Evolutionary conservation across 2,113 vertebrate species (phyloP).

Genomic region (Equus przewalskii): DNA sequence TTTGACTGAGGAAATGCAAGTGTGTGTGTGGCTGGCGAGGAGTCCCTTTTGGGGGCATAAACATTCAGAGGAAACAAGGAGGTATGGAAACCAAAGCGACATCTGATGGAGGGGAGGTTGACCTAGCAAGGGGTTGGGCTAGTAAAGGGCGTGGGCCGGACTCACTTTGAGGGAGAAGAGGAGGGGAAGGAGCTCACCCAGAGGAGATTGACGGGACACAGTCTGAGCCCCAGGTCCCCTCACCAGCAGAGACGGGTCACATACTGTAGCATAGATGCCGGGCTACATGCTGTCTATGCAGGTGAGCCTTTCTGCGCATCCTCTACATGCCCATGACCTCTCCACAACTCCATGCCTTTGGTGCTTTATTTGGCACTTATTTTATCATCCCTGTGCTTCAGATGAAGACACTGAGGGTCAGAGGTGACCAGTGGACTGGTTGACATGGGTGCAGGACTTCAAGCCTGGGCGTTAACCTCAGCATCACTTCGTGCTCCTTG

Average conservation of each 20-base stretch:
- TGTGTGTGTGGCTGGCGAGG: not conserved
- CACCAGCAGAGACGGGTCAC: not conserved
- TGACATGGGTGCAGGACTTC: not conserved
- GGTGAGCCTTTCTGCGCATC: rapidly evolving
- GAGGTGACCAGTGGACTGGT: not conserved
- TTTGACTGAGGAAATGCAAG: conserved; percentile 39
- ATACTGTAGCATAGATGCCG: rapidly evolving
- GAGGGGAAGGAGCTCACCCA: not conserved
- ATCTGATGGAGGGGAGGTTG: not conserved
- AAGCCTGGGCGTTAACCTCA: not conserved
- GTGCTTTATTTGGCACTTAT: too few species aligned
- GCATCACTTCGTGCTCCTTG: not conserved
- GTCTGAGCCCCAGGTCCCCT: not conserved
- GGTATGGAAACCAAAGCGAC: not conserved
- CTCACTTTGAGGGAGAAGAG: not conserved
- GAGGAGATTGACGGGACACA: not conserved
- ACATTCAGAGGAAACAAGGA: conserved; percentile 11
- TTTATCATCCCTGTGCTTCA: not conserved
- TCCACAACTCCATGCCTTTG: not conserved
- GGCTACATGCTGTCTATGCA: rapidly evolving
- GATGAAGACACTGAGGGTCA: not conserved
- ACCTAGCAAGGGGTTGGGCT: not conserved
- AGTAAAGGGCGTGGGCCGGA: not conserved
- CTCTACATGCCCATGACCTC: rapidly evolving
- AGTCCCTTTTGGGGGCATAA: not conserved